phyloP scores from a whole-genome alignment of 2,888 invertebrate species.

The Melanotus villosus region DNA sequence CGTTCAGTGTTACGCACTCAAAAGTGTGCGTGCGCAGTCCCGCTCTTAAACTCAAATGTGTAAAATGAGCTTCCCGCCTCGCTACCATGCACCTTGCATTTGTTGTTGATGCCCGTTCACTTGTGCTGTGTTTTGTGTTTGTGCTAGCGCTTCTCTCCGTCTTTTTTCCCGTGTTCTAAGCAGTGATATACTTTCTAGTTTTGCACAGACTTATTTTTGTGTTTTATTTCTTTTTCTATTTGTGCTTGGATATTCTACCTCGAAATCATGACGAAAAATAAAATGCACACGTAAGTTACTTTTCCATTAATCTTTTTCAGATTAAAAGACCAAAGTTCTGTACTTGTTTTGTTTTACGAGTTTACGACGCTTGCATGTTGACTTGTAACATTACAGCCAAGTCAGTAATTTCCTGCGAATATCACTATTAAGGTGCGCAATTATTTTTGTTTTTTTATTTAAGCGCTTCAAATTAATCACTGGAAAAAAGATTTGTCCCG shows the following conservation, averaged over 20 bases:
- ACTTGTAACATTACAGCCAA: no score
- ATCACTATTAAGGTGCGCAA: no score
- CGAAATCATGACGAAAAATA: slow-evolving; percentile 55
- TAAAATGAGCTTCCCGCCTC: slow-evolving; percentile 42
- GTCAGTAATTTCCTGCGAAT: no score
- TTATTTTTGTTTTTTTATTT: no score
- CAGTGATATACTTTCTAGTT: slow-evolving; percentile 23
- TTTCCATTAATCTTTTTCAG: neutral
- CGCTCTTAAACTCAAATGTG: slow-evolving; percentile 40
- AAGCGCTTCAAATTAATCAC: no score
- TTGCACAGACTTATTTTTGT: slow-evolving; percentile 17
- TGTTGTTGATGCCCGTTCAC: slow-evolving; percentile 39
- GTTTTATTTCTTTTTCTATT: no score
- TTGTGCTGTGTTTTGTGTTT: slow-evolving; percentile 42
- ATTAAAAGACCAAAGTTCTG: no score
- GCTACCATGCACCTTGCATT: slow-evolving; percentile 42
- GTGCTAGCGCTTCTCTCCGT: slow-evolving; percentile 24
- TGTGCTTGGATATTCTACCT: slow-evolving; percentile 30
- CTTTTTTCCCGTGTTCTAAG: slow-evolving; percentile 7
- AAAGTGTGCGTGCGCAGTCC: slow-evolving; percentile 44
- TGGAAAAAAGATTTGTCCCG: no score
- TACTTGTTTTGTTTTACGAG: no score
- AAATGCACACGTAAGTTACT: slow-evolving; percentile 57
- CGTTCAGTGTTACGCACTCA: slow-evolving; percentile 24
- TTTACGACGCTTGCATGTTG: no score